A percentile compares a stretch with the other conserved stretches of the same genome.
These are phyloP conservation scores for Chionomys nivalis DNA, from an alignment of 2,113 vertebrate species.

Conservation along the genomic window DNA sequence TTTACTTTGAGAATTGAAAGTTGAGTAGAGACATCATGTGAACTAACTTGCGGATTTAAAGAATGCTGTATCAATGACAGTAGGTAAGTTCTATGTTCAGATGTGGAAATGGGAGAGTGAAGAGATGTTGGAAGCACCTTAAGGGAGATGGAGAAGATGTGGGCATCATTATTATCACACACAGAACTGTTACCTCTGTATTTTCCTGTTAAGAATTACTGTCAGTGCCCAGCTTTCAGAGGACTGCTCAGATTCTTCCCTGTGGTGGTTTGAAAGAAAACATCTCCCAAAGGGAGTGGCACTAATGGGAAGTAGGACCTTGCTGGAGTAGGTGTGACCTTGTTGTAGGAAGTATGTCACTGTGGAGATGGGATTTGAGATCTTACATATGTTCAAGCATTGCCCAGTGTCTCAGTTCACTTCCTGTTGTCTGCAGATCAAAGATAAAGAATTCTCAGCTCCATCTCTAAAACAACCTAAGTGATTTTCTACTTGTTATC, in stretches of 20 bases:
- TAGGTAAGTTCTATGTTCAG: neutral
- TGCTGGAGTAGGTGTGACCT: neutral
- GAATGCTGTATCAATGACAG: neutral
- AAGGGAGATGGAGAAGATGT: neutral
- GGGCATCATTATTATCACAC: neutral
- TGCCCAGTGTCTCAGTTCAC: neutral
- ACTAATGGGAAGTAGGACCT: neutral
- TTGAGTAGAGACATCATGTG: neutral
- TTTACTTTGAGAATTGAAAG: neutral
- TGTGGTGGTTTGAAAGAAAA: neutral
- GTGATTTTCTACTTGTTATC: neutral
- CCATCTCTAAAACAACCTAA: neutral
- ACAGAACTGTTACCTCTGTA: neutral
- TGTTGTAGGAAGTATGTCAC: neutral
- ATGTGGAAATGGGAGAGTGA: neutral
- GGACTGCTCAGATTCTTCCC: neutral
- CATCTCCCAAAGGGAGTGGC: neutral
- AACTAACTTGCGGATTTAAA: neutral
- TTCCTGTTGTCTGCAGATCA: neutral
- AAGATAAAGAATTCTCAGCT: neutral
- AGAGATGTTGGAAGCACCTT: neutral
- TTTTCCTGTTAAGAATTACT: neutral
- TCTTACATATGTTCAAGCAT: neutral
- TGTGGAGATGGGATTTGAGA: neutral
- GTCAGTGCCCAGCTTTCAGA: accelerated